These are phyloP conservation scores for Hirtodrosophila cameraria DNA, from an alignment of 2,888 invertebrate species.

Conservation along the genomic window DNA sequence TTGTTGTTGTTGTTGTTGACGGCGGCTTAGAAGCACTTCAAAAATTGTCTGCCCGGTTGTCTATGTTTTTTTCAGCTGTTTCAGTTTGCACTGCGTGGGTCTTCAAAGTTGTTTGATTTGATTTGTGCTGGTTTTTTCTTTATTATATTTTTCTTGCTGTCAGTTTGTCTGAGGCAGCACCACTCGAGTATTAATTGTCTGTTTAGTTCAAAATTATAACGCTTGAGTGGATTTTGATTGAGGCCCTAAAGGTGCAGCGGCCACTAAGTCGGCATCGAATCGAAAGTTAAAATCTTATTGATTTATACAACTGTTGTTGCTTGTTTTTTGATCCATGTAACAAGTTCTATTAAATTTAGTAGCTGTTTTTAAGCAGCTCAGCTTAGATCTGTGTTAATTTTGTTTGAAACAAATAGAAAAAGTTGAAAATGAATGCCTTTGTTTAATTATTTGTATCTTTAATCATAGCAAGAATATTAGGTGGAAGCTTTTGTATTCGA, in stretches of 20 bases:
- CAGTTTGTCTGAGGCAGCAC: constrained; percentile 29
- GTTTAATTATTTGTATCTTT: too few species aligned
- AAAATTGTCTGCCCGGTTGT: constrained; percentile 59
- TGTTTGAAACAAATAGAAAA: too few species aligned
- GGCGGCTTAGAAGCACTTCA: constrained; percentile 67
- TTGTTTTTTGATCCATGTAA: constrained; percentile 3
- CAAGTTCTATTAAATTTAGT: too few species aligned
- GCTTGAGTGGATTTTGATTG: constrained; percentile 25
- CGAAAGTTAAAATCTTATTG: constrained; percentile 8
- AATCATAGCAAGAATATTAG: too few species aligned
- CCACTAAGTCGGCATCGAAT: neutral
- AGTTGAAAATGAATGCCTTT: too few species aligned
- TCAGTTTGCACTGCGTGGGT: constrained; percentile 52
- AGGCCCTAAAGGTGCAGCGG: constrained; percentile 23
- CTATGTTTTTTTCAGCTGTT: constrained; percentile 49
- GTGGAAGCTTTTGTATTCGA: too few species aligned
- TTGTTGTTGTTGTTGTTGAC: constrained; percentile 23
- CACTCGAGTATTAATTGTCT: constrained; percentile 64
- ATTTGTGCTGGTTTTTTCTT: constrained; percentile 26
- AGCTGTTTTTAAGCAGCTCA: constrained; percentile 3
- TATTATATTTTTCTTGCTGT: constrained; percentile 23
- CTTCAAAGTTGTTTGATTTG: constrained; percentile 64
- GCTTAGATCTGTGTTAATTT: too few species aligned
- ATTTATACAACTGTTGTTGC: constrained; percentile 5
- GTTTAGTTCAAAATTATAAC: constrained; percentile 58